phyloP scores from a whole-genome alignment of 2,888 invertebrate species.

The Acrocera orbiculus region DNA sequence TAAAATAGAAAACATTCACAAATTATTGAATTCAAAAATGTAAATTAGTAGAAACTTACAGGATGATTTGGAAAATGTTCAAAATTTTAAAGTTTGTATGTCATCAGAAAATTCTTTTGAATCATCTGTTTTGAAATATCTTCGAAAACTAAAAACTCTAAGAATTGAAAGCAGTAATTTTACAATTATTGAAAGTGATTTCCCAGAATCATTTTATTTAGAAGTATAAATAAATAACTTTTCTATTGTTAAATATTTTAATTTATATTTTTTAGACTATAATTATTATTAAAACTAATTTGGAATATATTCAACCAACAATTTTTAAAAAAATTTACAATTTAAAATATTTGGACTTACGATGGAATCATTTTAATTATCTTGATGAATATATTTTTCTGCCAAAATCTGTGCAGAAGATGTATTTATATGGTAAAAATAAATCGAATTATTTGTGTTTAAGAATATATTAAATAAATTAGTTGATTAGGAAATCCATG shows the following conservation, averaged over 20 bases:
- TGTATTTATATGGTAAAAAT: slow-evolving; percentile 23
- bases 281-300: slow-evolving; percentile 30
- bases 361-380: slow-evolving; percentile 27
- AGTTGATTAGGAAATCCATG: slow-evolving; percentile 23
- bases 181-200: slow-evolving; percentile 21
- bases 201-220: slow-evolving; percentile 24
- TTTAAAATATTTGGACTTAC: slow-evolving; percentile 23
- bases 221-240: too few relatives aligned
- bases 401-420: slow-evolving; percentile 19
- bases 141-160: slow-evolving; percentile 21
- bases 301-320: slow-evolving; percentile 21
- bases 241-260: too few relatives aligned
- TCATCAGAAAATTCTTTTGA: too few relatives aligned
- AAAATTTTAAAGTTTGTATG: too few relatives aligned
- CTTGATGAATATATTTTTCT: slow-evolving; percentile 23
- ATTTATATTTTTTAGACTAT: slow-evolving; percentile 18
- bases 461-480: background rate
- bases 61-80: too few relatives aligned
- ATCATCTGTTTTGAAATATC: slow-evolving; percentile 19
- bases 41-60: too few relatives aligned
- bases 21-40: too few relatives aligned
- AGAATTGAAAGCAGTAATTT: slow-evolving; percentile 25
- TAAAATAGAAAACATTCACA: too few relatives aligned
- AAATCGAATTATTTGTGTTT: background rate
- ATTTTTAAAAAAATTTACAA: slow-evolving; percentile 22